phyloP scores from a whole-genome alignment of 2,797 vertebrate species.

The Furcifer pardalis region DNA sequence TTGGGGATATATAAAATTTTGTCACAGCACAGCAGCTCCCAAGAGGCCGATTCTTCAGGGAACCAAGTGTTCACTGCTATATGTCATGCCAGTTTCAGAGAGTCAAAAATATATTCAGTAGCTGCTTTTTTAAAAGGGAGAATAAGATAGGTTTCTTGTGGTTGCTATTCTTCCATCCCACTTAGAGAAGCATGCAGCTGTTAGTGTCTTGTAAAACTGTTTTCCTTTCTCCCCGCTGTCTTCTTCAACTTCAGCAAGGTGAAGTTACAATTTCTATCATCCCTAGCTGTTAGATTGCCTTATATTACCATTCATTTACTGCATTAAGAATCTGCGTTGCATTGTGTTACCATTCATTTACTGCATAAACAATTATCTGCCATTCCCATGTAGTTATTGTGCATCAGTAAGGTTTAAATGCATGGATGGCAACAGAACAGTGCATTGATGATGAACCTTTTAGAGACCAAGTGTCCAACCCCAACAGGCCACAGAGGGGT shows the following conservation, averaged over 20 bases:
- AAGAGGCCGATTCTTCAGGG: conserved; percentile 60
- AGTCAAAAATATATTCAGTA: conserved; percentile 40
- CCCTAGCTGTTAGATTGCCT: not conserved
- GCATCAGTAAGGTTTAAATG: not conserved
- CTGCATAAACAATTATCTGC: not conserved
- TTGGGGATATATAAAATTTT: conserved; percentile 67
- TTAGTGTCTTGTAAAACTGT: not conserved
- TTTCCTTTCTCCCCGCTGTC: not conserved
- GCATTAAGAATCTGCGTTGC: not conserved
- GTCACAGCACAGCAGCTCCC: conserved; percentile 62
- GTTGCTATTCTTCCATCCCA: not conserved
- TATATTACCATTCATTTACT: not conserved
- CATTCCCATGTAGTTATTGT: not conserved
- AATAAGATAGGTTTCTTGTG: not conserved
- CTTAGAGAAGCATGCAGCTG: not conserved
- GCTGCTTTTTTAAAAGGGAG: not conserved
- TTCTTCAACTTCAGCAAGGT: not conserved
- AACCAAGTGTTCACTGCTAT: conserved; percentile 51
- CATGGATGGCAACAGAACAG: not conserved
- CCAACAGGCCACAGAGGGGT: too few relatives aligned
- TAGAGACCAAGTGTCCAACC: too few relatives aligned
- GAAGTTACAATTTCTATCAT: not conserved
- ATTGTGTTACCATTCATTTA: not conserved
- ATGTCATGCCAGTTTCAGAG: conserved; percentile 32
- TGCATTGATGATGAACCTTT: too few relatives aligned